phyloP scores from a whole-genome alignment of 2,113 vertebrate species.

The Labrus mixtus region DNA sequence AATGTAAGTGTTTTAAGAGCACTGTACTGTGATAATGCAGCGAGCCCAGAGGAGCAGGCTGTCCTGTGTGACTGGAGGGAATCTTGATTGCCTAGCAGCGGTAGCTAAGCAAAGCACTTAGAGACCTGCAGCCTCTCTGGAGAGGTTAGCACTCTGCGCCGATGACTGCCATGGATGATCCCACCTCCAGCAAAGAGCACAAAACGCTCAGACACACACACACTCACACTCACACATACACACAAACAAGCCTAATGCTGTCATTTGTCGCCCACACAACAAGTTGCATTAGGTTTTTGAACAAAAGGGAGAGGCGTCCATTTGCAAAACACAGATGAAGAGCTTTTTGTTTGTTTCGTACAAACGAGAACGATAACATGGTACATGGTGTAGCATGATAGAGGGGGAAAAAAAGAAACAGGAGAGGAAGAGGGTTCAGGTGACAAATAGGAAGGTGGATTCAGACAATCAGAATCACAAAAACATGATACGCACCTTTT shows the following conservation, averaged over 20 bases:
- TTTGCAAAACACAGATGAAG: constrained; percentile 19
- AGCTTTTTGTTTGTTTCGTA: constrained; percentile 27
- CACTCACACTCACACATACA: neutral
- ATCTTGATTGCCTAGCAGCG: constrained; percentile 71
- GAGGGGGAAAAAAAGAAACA: neutral
- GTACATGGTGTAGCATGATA: neutral
- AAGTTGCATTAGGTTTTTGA: constrained; percentile 38
- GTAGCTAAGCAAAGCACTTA: constrained; percentile 75
- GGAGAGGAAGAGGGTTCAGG: neutral
- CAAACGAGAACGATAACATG: neutral
- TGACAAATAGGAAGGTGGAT: neutral
- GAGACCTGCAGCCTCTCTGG: constrained; percentile 59
- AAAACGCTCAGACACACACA: neutral
- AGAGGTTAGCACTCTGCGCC: constrained; percentile 49
- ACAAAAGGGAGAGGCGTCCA: neutral
- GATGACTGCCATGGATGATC: constrained; percentile 49
- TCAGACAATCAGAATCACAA: neutral
- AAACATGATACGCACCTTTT: neutral
- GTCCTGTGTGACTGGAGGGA: constrained; percentile 20
- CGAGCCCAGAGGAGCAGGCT: constrained; percentile 27
- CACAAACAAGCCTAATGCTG: constrained; percentile 16
- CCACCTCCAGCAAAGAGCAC: constrained; percentile 49
- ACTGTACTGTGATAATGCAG: constrained; percentile 33
- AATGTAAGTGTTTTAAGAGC: constrained; percentile 14
- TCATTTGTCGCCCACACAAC: constrained; percentile 53